These are phyloP conservation scores for Tetramorium parvispinum DNA, from an alignment of 1,140 invertebrate genomes.

Conservation along the genomic window DNA sequence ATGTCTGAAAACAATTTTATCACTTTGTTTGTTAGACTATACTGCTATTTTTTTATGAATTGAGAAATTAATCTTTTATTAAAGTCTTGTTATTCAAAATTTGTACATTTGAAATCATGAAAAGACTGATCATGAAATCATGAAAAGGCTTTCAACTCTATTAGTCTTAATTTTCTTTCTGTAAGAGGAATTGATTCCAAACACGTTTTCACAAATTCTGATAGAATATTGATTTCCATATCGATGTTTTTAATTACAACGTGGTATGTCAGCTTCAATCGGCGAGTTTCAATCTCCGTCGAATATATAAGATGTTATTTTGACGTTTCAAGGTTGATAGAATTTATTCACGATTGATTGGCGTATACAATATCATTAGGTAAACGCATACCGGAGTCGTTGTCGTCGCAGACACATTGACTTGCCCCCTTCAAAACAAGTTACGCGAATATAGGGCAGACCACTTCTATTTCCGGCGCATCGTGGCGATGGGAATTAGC, in stretches of 20 bases:
- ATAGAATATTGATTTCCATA: background rate
- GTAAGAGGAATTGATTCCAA: too few species aligned
- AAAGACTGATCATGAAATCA: too few species aligned
- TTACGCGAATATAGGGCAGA: slow-evolving; percentile 45
- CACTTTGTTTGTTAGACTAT: too few species aligned
- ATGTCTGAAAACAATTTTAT: too few species aligned
- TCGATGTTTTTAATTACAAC: background rate
- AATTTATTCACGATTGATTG: slow-evolving; percentile 33
- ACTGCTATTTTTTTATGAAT: too few species aligned
- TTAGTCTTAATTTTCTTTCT: too few species aligned
- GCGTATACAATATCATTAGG: slow-evolving; percentile 22
- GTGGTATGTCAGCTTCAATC: background rate
- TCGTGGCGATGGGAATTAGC: slow-evolving; percentile 35
- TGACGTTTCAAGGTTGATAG: slow-evolving; percentile 18
- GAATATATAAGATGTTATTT: background rate
- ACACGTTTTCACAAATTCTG: background rate
- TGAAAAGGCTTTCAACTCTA: too few species aligned
- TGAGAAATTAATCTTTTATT: too few species aligned
- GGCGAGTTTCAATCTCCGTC: background rate
- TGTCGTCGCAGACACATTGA: slow-evolving; percentile 28
- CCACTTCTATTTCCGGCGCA: slow-evolving; percentile 48
- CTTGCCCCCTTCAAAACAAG: slow-evolving; percentile 43
- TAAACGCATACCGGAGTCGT: slow-evolving; percentile 39
- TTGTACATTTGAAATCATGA: too few species aligned
- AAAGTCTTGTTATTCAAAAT: too few species aligned